Base-by-base conservation (phyloP, 2,797 vertebrate genomes). In the Echeneis naucrates region DNA sequence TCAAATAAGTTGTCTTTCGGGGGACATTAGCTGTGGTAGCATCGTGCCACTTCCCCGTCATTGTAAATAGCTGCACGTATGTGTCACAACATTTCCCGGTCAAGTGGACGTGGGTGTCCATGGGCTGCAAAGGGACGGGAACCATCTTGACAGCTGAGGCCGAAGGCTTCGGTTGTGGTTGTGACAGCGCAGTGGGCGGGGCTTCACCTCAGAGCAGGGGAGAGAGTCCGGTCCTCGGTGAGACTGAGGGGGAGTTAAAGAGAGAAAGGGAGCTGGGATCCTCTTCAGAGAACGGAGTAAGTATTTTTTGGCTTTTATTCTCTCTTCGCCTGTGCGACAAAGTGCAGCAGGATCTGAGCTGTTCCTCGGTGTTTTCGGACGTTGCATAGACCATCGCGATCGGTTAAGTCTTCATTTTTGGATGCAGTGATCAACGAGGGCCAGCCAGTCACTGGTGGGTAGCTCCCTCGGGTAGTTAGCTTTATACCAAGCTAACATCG, bases 121-220 rank as follows among this genome's bases (percentile, higher is more conserved):
- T 0, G 5, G 5, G 10, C 16, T 38, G 8, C 8, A 0, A 8
- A 0, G 30, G 42, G 75, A 38, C 0, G 66, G 59, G 56, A 77
- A 81, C 51, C 57, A 85, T 92, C 92, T 91, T 88, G 85, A 48
- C 48, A 1, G 4, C 0, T n/a, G 33, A 24, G 14, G 10, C 10
- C 0, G 33, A 26, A 45, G 50, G 32, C 72, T 72, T 68, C 75
- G 86, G 73, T 47, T 80, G 78, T 83, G 88, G 73, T 65, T 81
- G 82, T 90, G 92, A 93, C 93, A 89, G 89, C 81, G 81, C 77
- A 78, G 92, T 89, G 92, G 95, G 94, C 92, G 94, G 93, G 92
- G 59, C 60, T 85, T 91, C 58, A 87, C 78, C 85, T 90, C 92
- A 82, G 91, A 89, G 89, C 90, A 88, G 90, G 87, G 91, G 88